phyloP scores from a whole-genome alignment of 2,888 invertebrate genomes.

The Nomada lathburiana region DNA sequence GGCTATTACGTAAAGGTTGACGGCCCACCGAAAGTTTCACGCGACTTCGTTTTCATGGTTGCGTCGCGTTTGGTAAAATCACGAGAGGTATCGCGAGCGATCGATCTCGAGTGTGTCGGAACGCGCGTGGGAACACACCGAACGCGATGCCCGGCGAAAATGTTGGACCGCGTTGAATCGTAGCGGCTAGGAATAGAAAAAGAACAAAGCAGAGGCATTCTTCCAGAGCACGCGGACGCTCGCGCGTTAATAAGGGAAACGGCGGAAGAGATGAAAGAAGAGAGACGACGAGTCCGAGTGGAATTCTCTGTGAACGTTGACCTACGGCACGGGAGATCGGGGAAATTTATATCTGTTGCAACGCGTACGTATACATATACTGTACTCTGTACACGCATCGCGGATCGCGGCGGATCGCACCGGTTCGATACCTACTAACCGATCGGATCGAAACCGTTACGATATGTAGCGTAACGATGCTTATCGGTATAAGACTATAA shows the following conservation, averaged over 20 bases:
- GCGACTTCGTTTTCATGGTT: conserved; percentile 36
- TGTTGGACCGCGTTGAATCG: background rate
- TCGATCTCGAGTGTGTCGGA: too few relatives aligned
- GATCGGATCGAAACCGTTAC: conserved; percentile 58
- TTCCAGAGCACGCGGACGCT: background rate
- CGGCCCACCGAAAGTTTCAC: conserved; percentile 55
- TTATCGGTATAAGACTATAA: conserved; percentile 29
- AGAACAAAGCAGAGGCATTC: background rate
- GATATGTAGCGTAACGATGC: conserved; percentile 54
- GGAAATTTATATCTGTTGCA: conserved; percentile 60
- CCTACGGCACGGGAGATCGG: conserved; percentile 64
- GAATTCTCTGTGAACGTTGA: conserved; percentile 68
- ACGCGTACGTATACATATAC: conserved; percentile 7
- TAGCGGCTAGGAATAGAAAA: background rate
- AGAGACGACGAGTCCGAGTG: conserved; percentile 53
- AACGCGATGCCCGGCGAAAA: background rate
- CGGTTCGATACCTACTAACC: conserved; percentile 34
- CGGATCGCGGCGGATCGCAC: background rate
- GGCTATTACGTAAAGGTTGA: conserved; percentile 57
- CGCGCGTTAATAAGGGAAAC: background rate
- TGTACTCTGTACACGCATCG: conserved; percentile 30
- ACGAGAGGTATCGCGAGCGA: background rate
- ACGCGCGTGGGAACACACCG: background rate
- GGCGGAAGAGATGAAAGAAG: background rate
- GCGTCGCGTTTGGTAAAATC: conserved; percentile 18